Evolutionary conservation across 2,797 vertebrate species (phyloP).

Genomic region (Cossypha heuglini): DNA sequence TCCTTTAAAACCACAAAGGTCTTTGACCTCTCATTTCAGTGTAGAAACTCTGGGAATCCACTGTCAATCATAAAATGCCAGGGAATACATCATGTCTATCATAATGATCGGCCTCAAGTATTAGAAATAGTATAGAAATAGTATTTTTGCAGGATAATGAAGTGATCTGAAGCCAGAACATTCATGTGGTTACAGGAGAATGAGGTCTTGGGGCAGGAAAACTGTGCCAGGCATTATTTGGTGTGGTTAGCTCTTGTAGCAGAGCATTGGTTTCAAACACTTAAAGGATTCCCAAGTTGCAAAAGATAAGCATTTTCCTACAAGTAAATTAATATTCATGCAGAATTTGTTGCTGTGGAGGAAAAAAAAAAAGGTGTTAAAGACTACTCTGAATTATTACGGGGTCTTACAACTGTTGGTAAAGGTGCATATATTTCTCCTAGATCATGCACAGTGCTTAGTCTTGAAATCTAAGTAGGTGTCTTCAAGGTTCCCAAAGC

Average conservation of each 20-base stretch:
- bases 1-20: not conserved
- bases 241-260: not conserved
- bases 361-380: not conserved
- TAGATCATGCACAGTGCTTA: not conserved
- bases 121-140: not conserved
- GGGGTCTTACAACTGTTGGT: not conserved
- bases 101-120: not conserved
- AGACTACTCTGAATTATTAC: not conserved
- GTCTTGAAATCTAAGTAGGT: not conserved
- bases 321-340: not conserved
- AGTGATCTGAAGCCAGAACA: not conserved
- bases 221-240: not conserved
- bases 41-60: not conserved
- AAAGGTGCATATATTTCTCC: not conserved
- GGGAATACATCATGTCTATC: not conserved
- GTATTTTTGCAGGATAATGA: not conserved
- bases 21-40: not conserved
- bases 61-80: not conserved
- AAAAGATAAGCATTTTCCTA: not conserved
- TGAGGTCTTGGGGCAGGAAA: not conserved
- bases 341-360: not conserved
- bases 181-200: not conserved
- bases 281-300: not conserved
- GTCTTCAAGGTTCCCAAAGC: not conserved
- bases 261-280: not conserved